Base-by-base conservation (phyloP, 2,888 invertebrate genomes). In the Acanthacorydalis orientalis region DNA sequence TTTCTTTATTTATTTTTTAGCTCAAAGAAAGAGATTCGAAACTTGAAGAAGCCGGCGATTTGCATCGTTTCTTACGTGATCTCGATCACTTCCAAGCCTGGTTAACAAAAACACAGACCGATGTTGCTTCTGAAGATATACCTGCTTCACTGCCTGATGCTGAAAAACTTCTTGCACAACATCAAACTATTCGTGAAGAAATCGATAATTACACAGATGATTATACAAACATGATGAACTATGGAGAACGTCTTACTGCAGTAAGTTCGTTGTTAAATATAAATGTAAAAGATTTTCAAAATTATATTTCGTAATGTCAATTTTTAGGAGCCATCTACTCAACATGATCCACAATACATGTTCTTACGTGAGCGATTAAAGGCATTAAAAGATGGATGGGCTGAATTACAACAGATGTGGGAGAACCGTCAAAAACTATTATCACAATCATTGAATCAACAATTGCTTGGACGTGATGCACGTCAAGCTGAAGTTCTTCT, bases 351-450 rank as follows among this genome's bases (percentile, higher is more conserved):
- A 40, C 98, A 99, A 67, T 98, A 99, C 72, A 97, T 99, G 97
- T 99, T 99, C 87, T 73, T 99, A 59, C 80, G 97, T 52, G 96
- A 97, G 70, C 80, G 99, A 42, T 74, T 99, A 55, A 96, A 93
- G 75, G 98, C 97, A 0, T 71, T 99, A 47, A 91, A 96, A 66
- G 95, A 96, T 69, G 98, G 98, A 49, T 99, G 98, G 98, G 91
- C 92, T 53, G 98, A 98, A 63, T 72, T 99, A 51, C 90, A 96
- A 61, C 92, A 97, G 70, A 99, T 99, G 98, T 99, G 98, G 97
- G 96, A 93, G 67, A 97, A 96, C 70, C 70, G 97, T 33, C 96
- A 98, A 64, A 86, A 91, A 57, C 70, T 96, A 55, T 72, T 98
- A 16, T 87, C 93, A 1, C 95, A 97, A 70, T 91, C 90, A 56